These are phyloP conservation scores for Bembecia ichneumoniformis DNA, from an alignment of 2,888 invertebrate species.

Conservation along the genomic window DNA sequence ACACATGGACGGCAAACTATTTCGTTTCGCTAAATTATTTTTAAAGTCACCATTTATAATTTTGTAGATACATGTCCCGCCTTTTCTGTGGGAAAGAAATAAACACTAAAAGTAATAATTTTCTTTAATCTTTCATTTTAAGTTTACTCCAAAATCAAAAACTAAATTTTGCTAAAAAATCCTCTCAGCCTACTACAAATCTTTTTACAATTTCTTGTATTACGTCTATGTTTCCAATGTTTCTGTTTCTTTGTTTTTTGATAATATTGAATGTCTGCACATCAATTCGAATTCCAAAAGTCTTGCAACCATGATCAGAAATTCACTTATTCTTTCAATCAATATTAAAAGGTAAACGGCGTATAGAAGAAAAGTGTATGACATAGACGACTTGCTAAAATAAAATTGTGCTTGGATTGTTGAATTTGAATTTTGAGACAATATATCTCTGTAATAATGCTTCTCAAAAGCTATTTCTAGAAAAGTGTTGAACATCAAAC, in stretches of 20 bases:
- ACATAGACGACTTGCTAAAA: slow-evolving; percentile 26
- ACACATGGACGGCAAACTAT: no score
- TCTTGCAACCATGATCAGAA: slow-evolving; percentile 30
- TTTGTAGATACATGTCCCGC: no score
- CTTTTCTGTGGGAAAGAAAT: no score
- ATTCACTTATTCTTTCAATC: slow-evolving; percentile 34
- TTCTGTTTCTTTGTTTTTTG: slow-evolving; percentile 19
- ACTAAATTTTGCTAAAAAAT: no score
- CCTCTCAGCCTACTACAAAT: no score
- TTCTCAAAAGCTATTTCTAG: slow-evolving; percentile 34
- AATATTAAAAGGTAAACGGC: slow-evolving; percentile 30
- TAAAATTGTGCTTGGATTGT: slow-evolving; percentile 29
- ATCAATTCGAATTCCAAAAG: slow-evolving; percentile 49
- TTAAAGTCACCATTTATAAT: no score
- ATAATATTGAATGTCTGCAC: slow-evolving; percentile 45
- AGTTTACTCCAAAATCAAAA: no score
- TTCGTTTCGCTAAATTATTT: no score
- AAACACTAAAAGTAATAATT: no score
- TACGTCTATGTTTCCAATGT: slow-evolving; percentile 13
- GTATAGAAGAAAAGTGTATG: slow-evolving; percentile 28
- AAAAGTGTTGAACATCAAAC: slow-evolving; percentile 24
- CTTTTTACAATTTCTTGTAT: no score
- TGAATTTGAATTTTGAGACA: slow-evolving; percentile 19
- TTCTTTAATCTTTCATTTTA: no score
- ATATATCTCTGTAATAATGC: slow-evolving; percentile 15